A percentile compares a stretch with the other conserved stretches of the same genome.
phyloP scores from a whole-genome alignment of 2,113 vertebrate species.

The Mesitornis unicolor region DNA sequence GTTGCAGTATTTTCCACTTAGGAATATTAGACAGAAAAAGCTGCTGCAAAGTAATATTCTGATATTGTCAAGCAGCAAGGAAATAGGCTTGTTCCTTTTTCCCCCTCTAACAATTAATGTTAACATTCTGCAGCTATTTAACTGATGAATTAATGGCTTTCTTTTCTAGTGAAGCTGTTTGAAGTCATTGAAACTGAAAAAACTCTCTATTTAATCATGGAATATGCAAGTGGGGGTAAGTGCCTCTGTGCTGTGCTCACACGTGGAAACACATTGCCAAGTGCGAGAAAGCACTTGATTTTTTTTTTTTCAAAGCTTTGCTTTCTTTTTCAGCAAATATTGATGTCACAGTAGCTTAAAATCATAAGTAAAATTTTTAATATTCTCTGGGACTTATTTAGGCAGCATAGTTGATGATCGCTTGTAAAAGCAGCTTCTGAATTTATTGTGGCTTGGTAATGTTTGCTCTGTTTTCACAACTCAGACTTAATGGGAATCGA shows the following conservation, averaged over 20 bases:
- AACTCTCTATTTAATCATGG: constrained; percentile 97
- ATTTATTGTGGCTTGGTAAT: neutral
- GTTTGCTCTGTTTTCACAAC: neutral
- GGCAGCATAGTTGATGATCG: neutral
- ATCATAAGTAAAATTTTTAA: neutral
- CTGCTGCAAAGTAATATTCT: neutral
- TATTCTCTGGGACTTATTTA: neutral
- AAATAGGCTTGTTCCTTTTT: neutral
- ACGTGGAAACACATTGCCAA: neutral
- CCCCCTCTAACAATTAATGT: neutral
- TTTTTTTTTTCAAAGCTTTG: neutral
- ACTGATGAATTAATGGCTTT: neutral
- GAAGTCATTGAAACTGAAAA: constrained; percentile 97
- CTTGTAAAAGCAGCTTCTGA: neutral
- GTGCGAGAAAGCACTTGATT: neutral
- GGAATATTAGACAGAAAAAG: neutral
- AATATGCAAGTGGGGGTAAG: constrained; percentile 96
- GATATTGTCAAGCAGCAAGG: neutral
- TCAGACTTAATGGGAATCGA: neutral
- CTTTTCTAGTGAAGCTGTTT: constrained; percentile 89
- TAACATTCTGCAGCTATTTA: neutral
- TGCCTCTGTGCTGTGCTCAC: neutral
- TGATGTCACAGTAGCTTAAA: neutral
- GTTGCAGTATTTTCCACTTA: neutral
- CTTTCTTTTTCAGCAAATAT: neutral